phyloP scores from a whole-genome alignment of 2,113 vertebrate genomes.

The Gobiocypris rarus region DNA sequence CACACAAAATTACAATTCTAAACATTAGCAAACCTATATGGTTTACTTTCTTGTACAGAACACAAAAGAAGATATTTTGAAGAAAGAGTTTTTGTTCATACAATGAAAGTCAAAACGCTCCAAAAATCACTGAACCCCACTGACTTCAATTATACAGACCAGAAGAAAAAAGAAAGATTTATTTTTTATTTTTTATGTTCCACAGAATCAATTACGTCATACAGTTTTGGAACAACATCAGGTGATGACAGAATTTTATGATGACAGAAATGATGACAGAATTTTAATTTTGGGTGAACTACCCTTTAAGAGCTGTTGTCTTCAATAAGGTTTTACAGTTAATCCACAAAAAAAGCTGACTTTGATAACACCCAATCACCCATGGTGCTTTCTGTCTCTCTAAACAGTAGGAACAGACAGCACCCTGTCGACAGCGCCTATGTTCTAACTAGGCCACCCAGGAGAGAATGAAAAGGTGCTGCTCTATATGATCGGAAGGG shows the following conservation, averaged over 20 bases:
- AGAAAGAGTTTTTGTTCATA: no score
- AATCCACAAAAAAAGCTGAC: slow-evolving; percentile 59
- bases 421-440: slow-evolving; percentile 14
- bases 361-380: slow-evolving; percentile 42
- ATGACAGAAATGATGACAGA: not conserved
- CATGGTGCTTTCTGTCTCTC: not conserved
- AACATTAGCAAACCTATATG: not conserved
- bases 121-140: no score
- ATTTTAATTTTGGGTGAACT: not conserved
- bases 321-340: slow-evolving; percentile 29
- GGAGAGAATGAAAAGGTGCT: slow-evolving; percentile 39
- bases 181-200: no score
- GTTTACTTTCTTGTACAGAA: no score
- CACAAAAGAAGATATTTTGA: no score
- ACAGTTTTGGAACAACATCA: not conserved
- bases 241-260: no score
- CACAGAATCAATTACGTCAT: not conserved
- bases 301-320: slow-evolving; percentile 37
- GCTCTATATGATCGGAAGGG: slow-evolving; percentile 33
- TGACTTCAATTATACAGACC: no score
- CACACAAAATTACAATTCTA: not conserved
- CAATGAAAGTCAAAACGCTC: no score
- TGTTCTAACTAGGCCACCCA: slow-evolving; percentile 44
- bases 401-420: slow-evolving; percentile 30
- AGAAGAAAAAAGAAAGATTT: no score